Evolutionary conservation across 1,140 invertebrate genomes (phyloP).

Genomic region (Anastatus disparis): DNA sequence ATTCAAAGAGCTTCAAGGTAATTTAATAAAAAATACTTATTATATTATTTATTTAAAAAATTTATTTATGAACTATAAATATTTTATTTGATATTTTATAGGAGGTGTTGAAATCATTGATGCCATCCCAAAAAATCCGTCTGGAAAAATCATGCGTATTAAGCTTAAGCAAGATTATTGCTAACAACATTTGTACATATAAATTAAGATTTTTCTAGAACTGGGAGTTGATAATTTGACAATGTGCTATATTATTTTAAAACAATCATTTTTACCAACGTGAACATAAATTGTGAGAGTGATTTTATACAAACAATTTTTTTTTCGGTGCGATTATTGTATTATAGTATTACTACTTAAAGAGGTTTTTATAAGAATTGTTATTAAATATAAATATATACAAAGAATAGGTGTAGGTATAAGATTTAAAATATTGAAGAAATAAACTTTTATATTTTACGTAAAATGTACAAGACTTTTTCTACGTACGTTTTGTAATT

Average conservation of each 20-base stretch:
- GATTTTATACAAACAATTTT: too few relatives aligned
- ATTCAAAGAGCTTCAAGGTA: constrained; percentile 73
- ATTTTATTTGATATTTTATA: constrained; percentile 47
- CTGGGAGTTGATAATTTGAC: too few relatives aligned
- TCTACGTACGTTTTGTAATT: too few relatives aligned
- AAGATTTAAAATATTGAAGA: background rate
- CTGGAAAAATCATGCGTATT: constrained; percentile 74
- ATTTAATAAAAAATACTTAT: constrained; percentile 6
- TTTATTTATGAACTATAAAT: too few relatives aligned
- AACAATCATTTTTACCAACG: too few relatives aligned
- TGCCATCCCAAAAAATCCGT: constrained; percentile 73
- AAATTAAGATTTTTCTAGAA: too few relatives aligned
- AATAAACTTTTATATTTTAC: background rate
- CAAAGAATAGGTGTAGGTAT: background rate
- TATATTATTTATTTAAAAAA: background rate
- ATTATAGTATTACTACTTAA: background rate
- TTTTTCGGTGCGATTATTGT: background rate
- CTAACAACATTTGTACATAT: too few relatives aligned
- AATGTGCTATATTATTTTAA: too few relatives aligned
- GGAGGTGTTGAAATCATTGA: constrained; percentile 69
- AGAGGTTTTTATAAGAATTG: background rate
- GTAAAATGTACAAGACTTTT: too few relatives aligned
- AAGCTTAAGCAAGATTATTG: constrained; percentile 60
- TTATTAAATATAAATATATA: background rate
- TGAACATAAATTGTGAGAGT: too few relatives aligned